Percentiles rank a stretch among this genome's conserved stretches.
Evolutionary conservation across 2,888 invertebrate genomes (phyloP).

Genomic region (Drosophila cracens): DNA sequence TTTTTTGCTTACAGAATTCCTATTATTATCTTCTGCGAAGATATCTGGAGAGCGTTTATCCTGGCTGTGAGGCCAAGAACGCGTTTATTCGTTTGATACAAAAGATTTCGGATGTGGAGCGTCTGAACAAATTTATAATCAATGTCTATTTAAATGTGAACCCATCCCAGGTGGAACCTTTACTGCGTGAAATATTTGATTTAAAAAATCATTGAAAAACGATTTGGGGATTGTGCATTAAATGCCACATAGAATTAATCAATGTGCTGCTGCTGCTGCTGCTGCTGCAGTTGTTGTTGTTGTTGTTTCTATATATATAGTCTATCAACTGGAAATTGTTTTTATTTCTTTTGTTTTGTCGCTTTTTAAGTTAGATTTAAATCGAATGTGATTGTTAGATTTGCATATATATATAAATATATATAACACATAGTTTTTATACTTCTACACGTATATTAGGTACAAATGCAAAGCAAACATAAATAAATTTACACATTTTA

Average conservation of each 20-base stretch:
- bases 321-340: slow-evolving; percentile 60
- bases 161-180: slow-evolving; percentile 95
- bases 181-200: slow-evolving; percentile 97
- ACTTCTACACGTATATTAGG: slow-evolving; percentile 73
- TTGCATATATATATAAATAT: slow-evolving; percentile 65
- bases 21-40: slow-evolving; percentile 95
- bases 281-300: slow-evolving; percentile 61
- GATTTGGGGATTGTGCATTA: slow-evolving; percentile 52
- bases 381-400: slow-evolving; percentile 78
- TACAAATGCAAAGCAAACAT: slow-evolving; percentile 75
- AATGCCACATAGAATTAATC: slow-evolving; percentile 56
- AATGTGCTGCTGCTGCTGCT: slow-evolving; percentile 51
- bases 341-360: slow-evolving; percentile 49
- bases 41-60: slow-evolving; percentile 92
- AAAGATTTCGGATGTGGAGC: slow-evolving; percentile 95
- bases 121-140: slow-evolving; percentile 95
- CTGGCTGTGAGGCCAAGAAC: slow-evolving; percentile 94
- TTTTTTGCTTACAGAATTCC: slow-evolving; percentile 88
- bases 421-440: slow-evolving; percentile 74
- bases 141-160: slow-evolving; percentile 96
- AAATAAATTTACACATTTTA: slow-evolving; percentile 66
- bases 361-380: slow-evolving; percentile 74
- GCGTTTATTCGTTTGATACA: slow-evolving; percentile 94
- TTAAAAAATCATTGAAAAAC: slow-evolving; percentile 88
- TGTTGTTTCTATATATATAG: slow-evolving; percentile 52